Base-by-base conservation (phyloP, 2,888 invertebrate genomes). In the Drosophila mettleri region DNA sequence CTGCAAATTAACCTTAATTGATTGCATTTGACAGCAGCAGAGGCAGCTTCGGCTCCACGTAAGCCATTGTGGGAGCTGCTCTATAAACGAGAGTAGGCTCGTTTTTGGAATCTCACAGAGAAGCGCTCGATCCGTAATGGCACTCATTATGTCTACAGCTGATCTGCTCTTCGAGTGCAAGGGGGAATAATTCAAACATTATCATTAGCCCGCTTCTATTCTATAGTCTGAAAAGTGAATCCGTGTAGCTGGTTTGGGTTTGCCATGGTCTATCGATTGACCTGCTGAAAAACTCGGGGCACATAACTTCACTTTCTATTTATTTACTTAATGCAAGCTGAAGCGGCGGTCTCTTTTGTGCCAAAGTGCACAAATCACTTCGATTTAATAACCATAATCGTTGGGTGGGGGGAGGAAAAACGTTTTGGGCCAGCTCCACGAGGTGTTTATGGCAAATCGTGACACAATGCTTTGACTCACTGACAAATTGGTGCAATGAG, bases 371-470 rank as follows among this genome's bases (percentile, higher is more conserved):
- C 80, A 83, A 88, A 83, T 84, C 74, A 72, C 83, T 60, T 78
- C 78, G 86, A 88, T 84, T 88, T 84, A 88, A 86, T 84, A 84
- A 88, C 65, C 62, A 82, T 86, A 70, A 73, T 70, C 80, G 83
- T 9, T 45, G 43, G 18, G 24, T 24, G 5, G 24, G 24, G 27
- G 52, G 51, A 62, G 57, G 58, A 62, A 71, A 67, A 69, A 54
- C 60, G 54, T 72, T 82, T 62, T 64, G 59, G 61, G 65, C 57
- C 46, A 61, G 65, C 69, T 82, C 67, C 77, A 72, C 80, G 62
- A 88, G 88, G 83, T 84, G 88, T 84, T 84, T 84, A 86, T 82
- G 84, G 80, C 61, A 61, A 80, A 80, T 84, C 83, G 83, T 84
- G 88, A 88, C 86, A 86, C 60, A 74, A 83, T 70, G 69, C 88